phyloP scores from a whole-genome alignment of 2,888 invertebrate genomes.

The Poecilus cupreus region DNA sequence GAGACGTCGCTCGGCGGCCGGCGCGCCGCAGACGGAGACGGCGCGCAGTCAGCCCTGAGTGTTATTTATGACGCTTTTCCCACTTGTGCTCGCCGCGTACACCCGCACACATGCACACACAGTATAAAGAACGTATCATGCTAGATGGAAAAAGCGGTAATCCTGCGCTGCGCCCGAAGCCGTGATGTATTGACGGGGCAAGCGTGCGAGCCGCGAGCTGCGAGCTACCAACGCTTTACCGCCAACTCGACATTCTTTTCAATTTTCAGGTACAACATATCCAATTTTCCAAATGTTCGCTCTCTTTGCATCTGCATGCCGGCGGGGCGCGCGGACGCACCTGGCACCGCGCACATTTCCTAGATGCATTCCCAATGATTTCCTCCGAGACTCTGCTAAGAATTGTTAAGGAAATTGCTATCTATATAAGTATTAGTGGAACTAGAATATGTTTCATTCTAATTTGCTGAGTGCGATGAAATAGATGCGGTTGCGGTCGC shows the following conservation, averaged over 20 bases:
- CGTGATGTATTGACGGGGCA: constrained; percentile 70
- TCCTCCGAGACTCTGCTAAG: constrained; percentile 79
- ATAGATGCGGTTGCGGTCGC: not conserved
- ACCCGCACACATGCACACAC: constrained; percentile 67
- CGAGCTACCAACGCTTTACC: constrained; percentile 41
- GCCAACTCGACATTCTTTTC: constrained; percentile 65
- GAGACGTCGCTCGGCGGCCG: constrained; percentile 61
- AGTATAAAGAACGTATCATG: constrained; percentile 72
- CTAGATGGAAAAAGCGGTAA: constrained; percentile 70
- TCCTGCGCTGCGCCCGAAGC: constrained; percentile 66
- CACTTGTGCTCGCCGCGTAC: constrained; percentile 68
- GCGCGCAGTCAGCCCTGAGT: constrained; percentile 71
- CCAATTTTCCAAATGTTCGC: constrained; percentile 66
- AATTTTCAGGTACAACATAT: constrained; percentile 67
- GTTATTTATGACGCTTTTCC: constrained; percentile 73
- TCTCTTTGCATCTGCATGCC: constrained; percentile 51
- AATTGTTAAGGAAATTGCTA: constrained; percentile 56
- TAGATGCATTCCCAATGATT: constrained; percentile 86
- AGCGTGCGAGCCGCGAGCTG: constrained; percentile 34
- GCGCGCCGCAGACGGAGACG: constrained; percentile 60
- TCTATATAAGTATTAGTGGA: constrained; percentile 40
- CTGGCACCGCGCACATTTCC: constrained; percentile 75
- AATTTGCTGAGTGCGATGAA: not conserved
- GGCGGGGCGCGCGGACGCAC: not conserved
- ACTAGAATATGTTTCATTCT: constrained; percentile 38